Base-by-base conservation (phyloP, 2,888 invertebrate species). In the Incurvaria masculella region DNA sequence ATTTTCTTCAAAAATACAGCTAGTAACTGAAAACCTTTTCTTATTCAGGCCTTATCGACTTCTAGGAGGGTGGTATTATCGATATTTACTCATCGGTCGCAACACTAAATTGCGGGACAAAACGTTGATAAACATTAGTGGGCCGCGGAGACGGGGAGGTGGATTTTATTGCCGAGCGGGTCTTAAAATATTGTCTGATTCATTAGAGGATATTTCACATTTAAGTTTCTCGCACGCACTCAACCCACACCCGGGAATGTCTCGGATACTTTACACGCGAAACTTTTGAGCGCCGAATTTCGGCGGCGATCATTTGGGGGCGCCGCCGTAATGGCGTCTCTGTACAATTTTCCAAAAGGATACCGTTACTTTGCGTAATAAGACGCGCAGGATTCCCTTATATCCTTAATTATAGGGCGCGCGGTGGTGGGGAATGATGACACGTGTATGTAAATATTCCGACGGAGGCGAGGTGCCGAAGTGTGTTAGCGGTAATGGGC, bases 151-250 rank as follows among this genome's bases (percentile, higher is more conserved):
- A 16, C 33, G 33, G 8, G 14, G 51, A 57, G 67, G 72, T 72
- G 67, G 71, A 59, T 72, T 75, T 78, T 76, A 78, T 76, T 73
- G 72, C 76, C 75, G 56, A 68, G 72, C 72, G 60, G 67, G 66
- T 70, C 73, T 75, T 76, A 76, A 78, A 78, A 78, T 78, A 76
- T 78, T 76, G 76, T 74, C 78, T 78, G 78, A 78, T 78, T 78
- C 76, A 76, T 78, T 78, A 76, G 75, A 70, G 75, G 68, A 73
- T 76, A 74, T 75, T 73, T 69, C 70, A 71, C 75, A 72, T 76
- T 73, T 73, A 75, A 75, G 72, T 76, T 75, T 70, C 68, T 66
- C 64, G 69, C 68, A 68, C 69, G 69, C 67, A 66, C 63, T 66
- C 64, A 62, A 65, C 66, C 64, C 64, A 62, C 63, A 47, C 51